These are phyloP conservation scores for Anas bahamensis DNA, from an alignment of 2,797 vertebrate species.

Conservation along the genomic window DNA sequence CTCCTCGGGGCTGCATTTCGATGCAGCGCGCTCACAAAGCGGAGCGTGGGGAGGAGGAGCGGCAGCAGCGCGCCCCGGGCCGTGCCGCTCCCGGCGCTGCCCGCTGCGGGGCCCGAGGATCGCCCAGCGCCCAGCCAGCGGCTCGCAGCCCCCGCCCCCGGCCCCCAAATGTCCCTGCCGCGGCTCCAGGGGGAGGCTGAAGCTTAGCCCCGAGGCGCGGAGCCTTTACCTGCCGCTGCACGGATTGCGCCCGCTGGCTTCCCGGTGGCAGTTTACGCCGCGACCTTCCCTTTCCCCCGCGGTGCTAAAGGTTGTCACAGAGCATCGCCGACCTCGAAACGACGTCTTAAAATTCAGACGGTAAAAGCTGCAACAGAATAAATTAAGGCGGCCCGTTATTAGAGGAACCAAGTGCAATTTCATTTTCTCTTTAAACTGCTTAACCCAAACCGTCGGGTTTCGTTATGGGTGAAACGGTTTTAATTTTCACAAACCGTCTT, in stretches of 20 bases:
- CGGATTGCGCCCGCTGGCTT: not conserved
- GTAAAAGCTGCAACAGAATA: not conserved
- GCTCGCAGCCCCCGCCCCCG: not conserved
- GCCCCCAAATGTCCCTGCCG: not conserved
- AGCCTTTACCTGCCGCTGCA: not conserved
- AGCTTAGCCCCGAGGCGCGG: no score
- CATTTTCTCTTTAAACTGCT: not conserved
- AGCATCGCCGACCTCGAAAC: not conserved
- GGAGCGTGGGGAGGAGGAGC: not conserved
- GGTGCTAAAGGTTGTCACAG: not conserved
- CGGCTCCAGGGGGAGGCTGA: no score
- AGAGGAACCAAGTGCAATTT: not conserved
- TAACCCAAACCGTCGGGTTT: not conserved
- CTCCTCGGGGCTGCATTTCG: not conserved
- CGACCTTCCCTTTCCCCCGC: not conserved
- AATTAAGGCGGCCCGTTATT: not conserved
- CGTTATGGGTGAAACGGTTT: not conserved
- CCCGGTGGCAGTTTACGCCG: not conserved
- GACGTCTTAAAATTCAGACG: not conserved
- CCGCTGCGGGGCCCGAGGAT: not conserved
- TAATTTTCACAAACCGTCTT: not conserved
- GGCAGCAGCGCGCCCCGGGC: not conserved
- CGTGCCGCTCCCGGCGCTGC: not conserved
- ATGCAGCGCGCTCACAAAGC: not conserved
- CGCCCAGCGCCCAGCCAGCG: not conserved